Conservation (phyloP, 2,113 vertebrate genomes). For the Micronycteris hirsuta region DNA sequence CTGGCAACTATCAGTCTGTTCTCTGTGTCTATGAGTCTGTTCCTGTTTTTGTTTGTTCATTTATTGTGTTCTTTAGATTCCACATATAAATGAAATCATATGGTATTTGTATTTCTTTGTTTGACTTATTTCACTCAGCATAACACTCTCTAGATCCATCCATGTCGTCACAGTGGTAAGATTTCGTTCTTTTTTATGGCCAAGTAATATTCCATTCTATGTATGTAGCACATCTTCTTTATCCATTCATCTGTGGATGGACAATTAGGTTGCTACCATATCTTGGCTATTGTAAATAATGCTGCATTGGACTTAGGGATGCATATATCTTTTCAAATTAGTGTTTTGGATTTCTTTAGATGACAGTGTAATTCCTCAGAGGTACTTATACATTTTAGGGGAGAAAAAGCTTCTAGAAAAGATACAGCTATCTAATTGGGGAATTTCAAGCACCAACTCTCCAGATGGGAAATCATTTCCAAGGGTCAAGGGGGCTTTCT, state of each 20-base stretch:
- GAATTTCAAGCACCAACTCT: not conserved
- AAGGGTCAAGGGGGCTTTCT: not conserved
- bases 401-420: not conserved
- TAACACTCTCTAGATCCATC: not conserved
- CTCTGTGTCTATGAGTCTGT: not conserved
- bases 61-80: not conserved
- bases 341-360: not conserved
- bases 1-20: not conserved
- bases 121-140: not conserved
- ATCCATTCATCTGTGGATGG: not conserved
- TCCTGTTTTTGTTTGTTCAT: not conserved
- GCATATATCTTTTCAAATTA: not conserved
- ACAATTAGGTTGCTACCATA: not conserved
- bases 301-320: not conserved
- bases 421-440: not conserved
- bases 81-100: not conserved
- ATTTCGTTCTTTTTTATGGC: not conserved
- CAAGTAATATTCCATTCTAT: not conserved
- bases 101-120: not conserved
- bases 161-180: not conserved
- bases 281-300: not conserved
- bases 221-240: not conserved
- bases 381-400: not conserved
- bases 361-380: not conserved
- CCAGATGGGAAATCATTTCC: not conserved